A percentile compares a stretch with the other conserved stretches of the same genome.
phyloP scores from a whole-genome alignment of 2,113 vertebrate species.

The Nannobrachium achirus region DNA sequence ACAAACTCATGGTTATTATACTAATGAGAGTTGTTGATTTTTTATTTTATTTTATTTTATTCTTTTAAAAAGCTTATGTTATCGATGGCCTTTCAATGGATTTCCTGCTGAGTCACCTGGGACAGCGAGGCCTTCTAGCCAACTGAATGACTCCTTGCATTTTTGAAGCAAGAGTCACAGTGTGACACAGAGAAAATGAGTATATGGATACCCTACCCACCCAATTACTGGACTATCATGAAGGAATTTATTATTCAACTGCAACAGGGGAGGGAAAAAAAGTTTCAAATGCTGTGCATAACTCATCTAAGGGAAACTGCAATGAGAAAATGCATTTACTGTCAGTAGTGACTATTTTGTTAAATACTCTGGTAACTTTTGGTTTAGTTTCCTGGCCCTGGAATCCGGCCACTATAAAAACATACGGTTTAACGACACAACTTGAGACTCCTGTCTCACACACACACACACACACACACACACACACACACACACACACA shows the following conservation, averaged over 20 bases:
- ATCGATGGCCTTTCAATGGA: slow-evolving; percentile 37
- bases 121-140: slow-evolving; percentile 43
- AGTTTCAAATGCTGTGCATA: slow-evolving; percentile 45
- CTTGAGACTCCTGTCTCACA: slow-evolving; percentile 46
- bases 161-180: slow-evolving; percentile 52
- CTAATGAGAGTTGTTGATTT: no score
- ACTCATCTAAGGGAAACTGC: slow-evolving; percentile 62
- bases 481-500: no score
- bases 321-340: slow-evolving; percentile 55
- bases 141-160: slow-evolving; percentile 65
- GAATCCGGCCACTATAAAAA: slow-evolving; percentile 40
- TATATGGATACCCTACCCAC: slow-evolving; percentile 47
- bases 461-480: no score
- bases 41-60: no score
- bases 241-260: slow-evolving; percentile 49
- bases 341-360: slow-evolving; percentile 55
- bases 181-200: slow-evolving; percentile 48
- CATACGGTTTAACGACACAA: slow-evolving; percentile 49
- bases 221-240: slow-evolving; percentile 58
- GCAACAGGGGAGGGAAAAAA: slow-evolving; percentile 55
- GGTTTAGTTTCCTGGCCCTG: slow-evolving; percentile 28
- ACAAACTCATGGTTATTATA: no score
- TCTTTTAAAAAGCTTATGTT: slow-evolving; percentile 1
- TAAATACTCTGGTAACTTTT: slow-evolving; percentile 48
- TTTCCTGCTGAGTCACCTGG: slow-evolving; percentile 67